These are phyloP conservation scores for Psix sp. DNA, from an alignment of 1,140 invertebrate species.

Conservation along the genomic window DNA sequence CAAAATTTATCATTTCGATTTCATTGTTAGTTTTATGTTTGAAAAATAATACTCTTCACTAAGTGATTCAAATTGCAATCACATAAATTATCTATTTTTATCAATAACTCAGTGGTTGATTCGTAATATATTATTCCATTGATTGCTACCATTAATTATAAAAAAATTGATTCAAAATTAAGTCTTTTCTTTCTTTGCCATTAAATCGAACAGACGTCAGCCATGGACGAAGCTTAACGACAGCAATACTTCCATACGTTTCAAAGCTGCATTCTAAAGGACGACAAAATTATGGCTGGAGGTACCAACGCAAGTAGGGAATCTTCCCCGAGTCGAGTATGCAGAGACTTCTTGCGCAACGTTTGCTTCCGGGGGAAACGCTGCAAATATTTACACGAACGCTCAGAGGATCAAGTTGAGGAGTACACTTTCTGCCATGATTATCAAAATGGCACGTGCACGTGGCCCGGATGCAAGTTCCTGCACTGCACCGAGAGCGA, in stretches of 20 bases:
- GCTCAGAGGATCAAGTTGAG: constrained; percentile 73
- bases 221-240: neutral
- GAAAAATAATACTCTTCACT: neutral
- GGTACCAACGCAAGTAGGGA: constrained; percentile 61
- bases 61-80: no score
- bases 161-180: no score
- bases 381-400: constrained; percentile 85
- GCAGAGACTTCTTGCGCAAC: constrained; percentile 81
- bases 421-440: constrained; percentile 88
- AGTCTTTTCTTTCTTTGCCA: no score
- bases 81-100: no score
- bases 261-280: neutral
- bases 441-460: constrained; percentile 86
- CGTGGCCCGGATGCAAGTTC: constrained; percentile 82
- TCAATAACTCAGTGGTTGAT: constrained; percentile 1
- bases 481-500: constrained; percentile 87
- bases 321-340: constrained; percentile 71
- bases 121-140: no score
- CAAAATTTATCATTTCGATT: no score
- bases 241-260: no score
- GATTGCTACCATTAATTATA: no score
- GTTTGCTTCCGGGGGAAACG: constrained; percentile 86
- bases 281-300: constrained; percentile 56
- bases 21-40: no score
- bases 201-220: no score